Evolutionary conservation across 2,113 vertebrate species (phyloP).

Genomic region (Campylomormyrus numenius): DNA sequence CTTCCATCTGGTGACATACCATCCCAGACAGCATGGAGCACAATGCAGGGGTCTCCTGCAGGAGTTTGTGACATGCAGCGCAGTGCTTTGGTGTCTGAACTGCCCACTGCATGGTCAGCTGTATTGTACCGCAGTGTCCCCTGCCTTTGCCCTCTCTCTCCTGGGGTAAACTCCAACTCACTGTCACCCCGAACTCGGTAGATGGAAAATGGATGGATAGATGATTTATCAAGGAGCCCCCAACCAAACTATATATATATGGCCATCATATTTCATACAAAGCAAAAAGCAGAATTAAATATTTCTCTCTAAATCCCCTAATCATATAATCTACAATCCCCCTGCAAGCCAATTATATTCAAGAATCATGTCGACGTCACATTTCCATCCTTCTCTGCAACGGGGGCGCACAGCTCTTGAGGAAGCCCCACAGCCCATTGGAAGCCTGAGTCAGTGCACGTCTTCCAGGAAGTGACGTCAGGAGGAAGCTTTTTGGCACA

Average conservation of each 20-base stretch:
- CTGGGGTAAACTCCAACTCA: background rate
- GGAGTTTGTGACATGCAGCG: background rate
- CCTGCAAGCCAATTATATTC: background rate
- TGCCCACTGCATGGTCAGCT: background rate
- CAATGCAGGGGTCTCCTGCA: background rate
- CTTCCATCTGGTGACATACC: background rate
- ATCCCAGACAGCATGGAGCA: background rate
- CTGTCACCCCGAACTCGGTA: background rate
- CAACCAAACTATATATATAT: background rate
- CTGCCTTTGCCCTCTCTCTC: background rate
- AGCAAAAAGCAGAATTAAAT: background rate
- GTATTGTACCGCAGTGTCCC: background rate
- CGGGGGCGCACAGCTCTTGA: background rate
- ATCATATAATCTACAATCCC: background rate
- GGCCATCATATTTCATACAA: background rate
- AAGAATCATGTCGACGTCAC: background rate
- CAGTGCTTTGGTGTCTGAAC: background rate
- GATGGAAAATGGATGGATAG: background rate
- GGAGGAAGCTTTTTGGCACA: slow-evolving; percentile 34
- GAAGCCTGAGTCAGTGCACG: background rate
- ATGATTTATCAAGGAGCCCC: background rate
- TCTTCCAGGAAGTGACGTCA: slow-evolving; percentile 32
- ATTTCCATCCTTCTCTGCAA: background rate
- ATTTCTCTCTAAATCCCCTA: background rate
- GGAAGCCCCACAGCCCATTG: background rate